phyloP scores from a whole-genome alignment of 2,113 vertebrate genomes.

The Polypterus bichir region DNA sequence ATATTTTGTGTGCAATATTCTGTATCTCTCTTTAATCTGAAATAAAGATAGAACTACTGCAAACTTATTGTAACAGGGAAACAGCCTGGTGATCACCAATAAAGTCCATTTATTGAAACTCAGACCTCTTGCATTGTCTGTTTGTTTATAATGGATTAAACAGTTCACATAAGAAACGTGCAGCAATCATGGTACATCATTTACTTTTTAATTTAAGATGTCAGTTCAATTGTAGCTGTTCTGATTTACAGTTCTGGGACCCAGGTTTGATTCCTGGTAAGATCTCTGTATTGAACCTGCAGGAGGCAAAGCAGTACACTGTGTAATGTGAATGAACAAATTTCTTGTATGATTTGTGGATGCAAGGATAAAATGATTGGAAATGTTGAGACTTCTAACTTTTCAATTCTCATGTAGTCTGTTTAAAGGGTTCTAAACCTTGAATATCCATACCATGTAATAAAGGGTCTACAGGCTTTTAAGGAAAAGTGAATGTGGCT shows the following conservation, averaged over 20 bases:
- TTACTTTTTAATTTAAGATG: no score
- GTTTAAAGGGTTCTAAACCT: no score
- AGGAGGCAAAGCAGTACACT: no score
- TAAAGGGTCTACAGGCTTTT: no score
- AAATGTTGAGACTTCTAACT: no score
- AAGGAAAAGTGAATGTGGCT: no score
- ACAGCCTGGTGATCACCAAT: constrained; percentile 67
- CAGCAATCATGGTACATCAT: background rate
- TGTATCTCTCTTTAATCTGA: constrained; percentile 53
- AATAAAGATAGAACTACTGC: constrained; percentile 42
- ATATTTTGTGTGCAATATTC: constrained; percentile 61
- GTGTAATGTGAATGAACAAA: no score
- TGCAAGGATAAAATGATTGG: no score
- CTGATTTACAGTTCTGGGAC: background rate
- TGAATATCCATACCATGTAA: no score
- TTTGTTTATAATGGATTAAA: background rate
- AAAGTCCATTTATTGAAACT: constrained; percentile 58
- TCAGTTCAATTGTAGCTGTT: no score
- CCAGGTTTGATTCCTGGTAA: background rate
- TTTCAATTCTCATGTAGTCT: no score
- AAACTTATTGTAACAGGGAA: constrained; percentile 61
- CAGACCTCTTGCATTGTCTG: background rate
- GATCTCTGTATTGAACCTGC: background rate
- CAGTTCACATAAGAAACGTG: background rate
- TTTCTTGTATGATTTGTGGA: no score